Conservation (phyloP, 2,888 invertebrate genomes). For the Xylocampa areola region DNA sequence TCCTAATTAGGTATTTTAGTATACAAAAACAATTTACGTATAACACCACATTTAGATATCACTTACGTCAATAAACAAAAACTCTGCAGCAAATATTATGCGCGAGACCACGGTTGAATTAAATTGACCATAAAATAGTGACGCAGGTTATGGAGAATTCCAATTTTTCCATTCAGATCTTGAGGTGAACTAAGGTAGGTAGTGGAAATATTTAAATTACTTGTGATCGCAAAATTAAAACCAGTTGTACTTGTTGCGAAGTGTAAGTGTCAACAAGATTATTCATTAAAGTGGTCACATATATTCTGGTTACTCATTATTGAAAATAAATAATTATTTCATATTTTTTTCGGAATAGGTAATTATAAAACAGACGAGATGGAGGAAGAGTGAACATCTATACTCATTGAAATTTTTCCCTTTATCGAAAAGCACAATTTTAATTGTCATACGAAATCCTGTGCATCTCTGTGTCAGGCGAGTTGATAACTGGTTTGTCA, state of each 20-base stretch:
- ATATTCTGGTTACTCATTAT: conserved; percentile 20
- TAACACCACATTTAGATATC: background rate
- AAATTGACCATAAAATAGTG: background rate
- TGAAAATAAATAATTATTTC: too few relatives aligned
- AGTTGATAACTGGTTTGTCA: too few relatives aligned
- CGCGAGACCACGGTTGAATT: background rate
- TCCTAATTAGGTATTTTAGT: conserved; percentile 9
- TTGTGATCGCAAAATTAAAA: conserved; percentile 2
- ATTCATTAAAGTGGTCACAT: conserved; percentile 2
- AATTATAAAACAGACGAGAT: too few relatives aligned
- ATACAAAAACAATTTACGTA: conserved; percentile 4
- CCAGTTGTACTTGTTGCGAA: conserved; percentile 21
- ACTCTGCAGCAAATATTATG: conserved; percentile 4
- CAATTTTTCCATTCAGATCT: conserved; percentile 17
- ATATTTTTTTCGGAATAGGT: too few relatives aligned
- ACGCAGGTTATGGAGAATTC: background rate
- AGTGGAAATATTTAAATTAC: conserved; percentile 9
- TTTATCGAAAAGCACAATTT: too few relatives aligned
- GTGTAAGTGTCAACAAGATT: conserved; percentile 9
- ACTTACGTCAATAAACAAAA: conserved; percentile 9
- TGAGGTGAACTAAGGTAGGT: background rate
- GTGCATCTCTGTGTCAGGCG: too few relatives aligned
- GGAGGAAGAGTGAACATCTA: too few relatives aligned
- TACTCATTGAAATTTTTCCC: too few relatives aligned
- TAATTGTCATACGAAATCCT: too few relatives aligned